These are phyloP conservation scores for Poicephalus gulielmi DNA, from an alignment of 2,113 vertebrate genomes.

Conservation along the genomic window DNA sequence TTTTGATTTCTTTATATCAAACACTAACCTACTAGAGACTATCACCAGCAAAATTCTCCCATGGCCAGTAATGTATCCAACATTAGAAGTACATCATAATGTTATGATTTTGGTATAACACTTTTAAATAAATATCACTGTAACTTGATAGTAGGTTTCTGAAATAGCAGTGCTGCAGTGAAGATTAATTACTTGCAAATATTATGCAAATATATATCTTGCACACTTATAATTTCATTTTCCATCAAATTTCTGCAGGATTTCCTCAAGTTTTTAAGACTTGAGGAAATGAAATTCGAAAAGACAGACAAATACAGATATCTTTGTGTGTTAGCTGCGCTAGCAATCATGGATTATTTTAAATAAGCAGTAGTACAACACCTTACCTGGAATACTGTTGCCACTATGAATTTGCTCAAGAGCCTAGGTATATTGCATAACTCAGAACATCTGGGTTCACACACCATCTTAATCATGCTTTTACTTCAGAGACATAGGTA, in stretches of 20 bases:
- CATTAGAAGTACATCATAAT: neutral
- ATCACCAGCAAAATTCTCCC: neutral
- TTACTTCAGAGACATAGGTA: neutral
- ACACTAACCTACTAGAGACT: neutral
- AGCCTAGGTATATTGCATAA: neutral
- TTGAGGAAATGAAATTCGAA: neutral
- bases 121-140: neutral
- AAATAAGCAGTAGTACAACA: neutral
- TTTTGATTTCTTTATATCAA: neutral
- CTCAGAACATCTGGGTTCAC: neutral
- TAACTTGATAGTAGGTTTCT: neutral
- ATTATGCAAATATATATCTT: neutral
- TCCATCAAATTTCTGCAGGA: neutral
- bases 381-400: neutral
- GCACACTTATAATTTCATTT: neutral
- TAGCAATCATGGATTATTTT: neutral
- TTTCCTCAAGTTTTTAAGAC: neutral
- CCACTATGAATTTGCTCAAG: neutral
- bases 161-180: neutral
- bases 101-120: neutral
- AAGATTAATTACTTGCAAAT: neutral
- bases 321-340: neutral
- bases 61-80: neutral
- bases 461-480: neutral
- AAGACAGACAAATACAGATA: neutral